phyloP scores from a whole-genome alignment of 1,140 invertebrate species.

The Apocrypta bakeri region DNA sequence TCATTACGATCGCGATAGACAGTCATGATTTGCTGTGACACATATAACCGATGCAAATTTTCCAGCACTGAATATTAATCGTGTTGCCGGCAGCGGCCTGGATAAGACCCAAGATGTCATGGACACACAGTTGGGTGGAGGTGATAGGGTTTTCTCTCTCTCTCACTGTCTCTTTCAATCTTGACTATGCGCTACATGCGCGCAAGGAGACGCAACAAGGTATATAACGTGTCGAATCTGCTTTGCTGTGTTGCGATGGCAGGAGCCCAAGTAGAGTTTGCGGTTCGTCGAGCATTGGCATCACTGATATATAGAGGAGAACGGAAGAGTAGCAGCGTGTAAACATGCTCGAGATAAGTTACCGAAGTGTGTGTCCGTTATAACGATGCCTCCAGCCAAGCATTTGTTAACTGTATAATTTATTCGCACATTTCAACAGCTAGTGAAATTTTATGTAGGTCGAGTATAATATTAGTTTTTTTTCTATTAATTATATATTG shows the following conservation, averaged over 20 bases:
- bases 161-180: constrained; percentile 4
- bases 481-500: no score
- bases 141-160: not conserved
- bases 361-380: not conserved
- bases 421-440: no score
- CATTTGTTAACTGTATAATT: no score
- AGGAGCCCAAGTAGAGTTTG: not conserved
- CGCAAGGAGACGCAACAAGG: not conserved
- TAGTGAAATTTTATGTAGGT: no score
- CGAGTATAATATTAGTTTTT: no score
- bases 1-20: not conserved
- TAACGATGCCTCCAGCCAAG: no score
- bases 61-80: constrained; percentile 43
- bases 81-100: not conserved
- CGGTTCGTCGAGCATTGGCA: not conserved
- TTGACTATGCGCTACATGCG: not conserved
- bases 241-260: no score
- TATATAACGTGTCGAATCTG: not conserved
- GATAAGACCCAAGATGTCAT: constrained; percentile 43
- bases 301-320: not conserved
- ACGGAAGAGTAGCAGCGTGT: not conserved
- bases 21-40: not conserved
- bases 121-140: not conserved
- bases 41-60: constrained; percentile 31
- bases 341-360: not conserved